These are phyloP conservation scores for Echinarachnius parma DNA, from an alignment of 53 echinoderm and acorn worm genomes.

Conservation along the genomic window DNA sequence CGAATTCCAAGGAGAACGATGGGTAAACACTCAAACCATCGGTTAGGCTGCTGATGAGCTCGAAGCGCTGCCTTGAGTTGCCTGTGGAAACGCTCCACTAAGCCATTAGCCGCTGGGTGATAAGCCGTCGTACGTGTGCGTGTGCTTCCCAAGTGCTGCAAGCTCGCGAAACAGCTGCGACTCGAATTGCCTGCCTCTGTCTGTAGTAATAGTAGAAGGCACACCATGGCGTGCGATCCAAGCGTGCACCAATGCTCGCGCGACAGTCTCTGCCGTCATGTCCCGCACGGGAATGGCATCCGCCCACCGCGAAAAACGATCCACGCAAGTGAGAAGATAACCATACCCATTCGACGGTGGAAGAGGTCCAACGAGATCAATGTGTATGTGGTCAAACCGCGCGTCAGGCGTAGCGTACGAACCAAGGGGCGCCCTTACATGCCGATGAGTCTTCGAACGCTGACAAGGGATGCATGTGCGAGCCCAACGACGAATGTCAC, in stretches of 20 bases:
- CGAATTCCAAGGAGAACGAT: slow-evolving; percentile 43
- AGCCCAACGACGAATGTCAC: slow-evolving; percentile 51
- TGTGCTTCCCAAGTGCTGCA: slow-evolving; percentile 32
- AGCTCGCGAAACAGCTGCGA: slow-evolving; percentile 43
- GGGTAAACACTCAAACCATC: slow-evolving; percentile 42
- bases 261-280: slow-evolving; percentile 64
- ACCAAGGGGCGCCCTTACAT: slow-evolving; percentile 45
- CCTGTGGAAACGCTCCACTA: slow-evolving; percentile 55
- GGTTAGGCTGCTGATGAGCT: slow-evolving; percentile 37
- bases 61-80: slow-evolving; percentile 51
- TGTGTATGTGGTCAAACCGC: slow-evolving; percentile 57
- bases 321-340: slow-evolving; percentile 49
- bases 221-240: slow-evolving; percentile 53
- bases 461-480: slow-evolving; percentile 49
- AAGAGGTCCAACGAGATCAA: slow-evolving; percentile 54
- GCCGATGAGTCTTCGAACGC: slow-evolving; percentile 52
- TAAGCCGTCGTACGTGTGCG: slow-evolving; percentile 54
- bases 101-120: slow-evolving; percentile 52
- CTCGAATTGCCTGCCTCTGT: slow-evolving; percentile 61
- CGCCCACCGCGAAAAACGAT: no score
- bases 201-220: slow-evolving; percentile 48
- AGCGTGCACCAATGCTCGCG: slow-evolving; percentile 35
- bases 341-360: slow-evolving; percentile 42
- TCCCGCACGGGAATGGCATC: slow-evolving; percentile 57
- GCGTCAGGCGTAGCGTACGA: slow-evolving; percentile 36